phyloP scores from a whole-genome alignment of 2,888 invertebrate genomes.

The Stegophylla sp. region DNA sequence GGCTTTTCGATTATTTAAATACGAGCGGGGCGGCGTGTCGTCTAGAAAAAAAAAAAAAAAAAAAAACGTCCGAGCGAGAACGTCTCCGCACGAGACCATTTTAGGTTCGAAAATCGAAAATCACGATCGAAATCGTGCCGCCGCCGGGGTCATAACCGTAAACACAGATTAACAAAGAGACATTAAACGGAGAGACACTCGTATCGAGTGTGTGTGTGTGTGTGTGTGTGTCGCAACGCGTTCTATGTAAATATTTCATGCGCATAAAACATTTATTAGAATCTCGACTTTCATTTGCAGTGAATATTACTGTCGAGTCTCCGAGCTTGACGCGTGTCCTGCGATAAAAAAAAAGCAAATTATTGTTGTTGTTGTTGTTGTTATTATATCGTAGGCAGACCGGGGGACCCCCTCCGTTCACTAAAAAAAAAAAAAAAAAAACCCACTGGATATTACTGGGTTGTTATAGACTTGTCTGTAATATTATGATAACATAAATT shows the following conservation, averaged over 20 bases:
- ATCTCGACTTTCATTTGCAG: conserved; percentile 40
- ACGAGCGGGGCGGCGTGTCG: too few relatives aligned
- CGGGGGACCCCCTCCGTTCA: too few relatives aligned
- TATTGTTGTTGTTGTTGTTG: too few relatives aligned
- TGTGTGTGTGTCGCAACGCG: conserved; percentile 24
- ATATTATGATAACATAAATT: too few relatives aligned
- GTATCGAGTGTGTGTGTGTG: too few relatives aligned
- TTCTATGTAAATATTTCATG: conserved; percentile 44
- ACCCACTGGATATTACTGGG: too few relatives aligned
- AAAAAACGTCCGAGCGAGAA: too few relatives aligned
- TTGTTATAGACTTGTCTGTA: too few relatives aligned
- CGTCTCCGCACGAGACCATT: conserved; percentile 30
- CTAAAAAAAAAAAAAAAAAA: too few relatives aligned
- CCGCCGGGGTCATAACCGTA: conserved; percentile 37
- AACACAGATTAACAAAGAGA: conserved; percentile 43
- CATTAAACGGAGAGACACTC: conserved; percentile 30
- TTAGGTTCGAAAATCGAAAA: conserved; percentile 38
- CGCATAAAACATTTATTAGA: conserved; percentile 33
- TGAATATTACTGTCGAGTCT: conserved; percentile 30
- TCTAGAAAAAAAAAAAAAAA: too few relatives aligned
- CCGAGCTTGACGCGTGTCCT: conserved; percentile 11
- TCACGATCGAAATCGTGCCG: conserved; percentile 35
- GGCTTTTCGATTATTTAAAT: neutral
- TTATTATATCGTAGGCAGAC: too few relatives aligned
- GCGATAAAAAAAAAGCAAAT: too few relatives aligned